A percentile compares a stretch with the other conserved stretches of the same genome.
Conservation (phyloP, 2,113 vertebrate genomes). For the Panthera tigris region DNA sequence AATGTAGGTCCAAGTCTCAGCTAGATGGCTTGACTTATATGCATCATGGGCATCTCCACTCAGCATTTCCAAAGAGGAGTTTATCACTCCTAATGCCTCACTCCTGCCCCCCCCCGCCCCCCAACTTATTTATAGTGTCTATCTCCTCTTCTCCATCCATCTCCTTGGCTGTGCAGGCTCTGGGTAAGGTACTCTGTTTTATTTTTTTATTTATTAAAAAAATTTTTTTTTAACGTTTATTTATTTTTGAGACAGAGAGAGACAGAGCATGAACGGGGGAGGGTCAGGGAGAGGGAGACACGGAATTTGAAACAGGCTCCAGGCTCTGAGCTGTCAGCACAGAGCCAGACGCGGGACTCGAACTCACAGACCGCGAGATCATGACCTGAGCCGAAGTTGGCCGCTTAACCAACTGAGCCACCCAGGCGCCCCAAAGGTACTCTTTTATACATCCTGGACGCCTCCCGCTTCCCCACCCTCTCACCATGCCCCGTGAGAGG, state of each 20-base stretch:
- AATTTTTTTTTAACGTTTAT: too few relatives aligned
- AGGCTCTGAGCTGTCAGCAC: too few relatives aligned
- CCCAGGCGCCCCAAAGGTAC: too few relatives aligned
- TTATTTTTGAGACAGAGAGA: too few relatives aligned
- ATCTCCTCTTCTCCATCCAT: not conserved
- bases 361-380: fast-evolving
- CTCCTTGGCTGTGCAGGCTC: not conserved
- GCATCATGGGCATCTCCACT: too few relatives aligned
- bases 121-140: not conserved
- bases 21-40: not conserved
- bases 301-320: too few relatives aligned
- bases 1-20: not conserved
- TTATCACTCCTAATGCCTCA: not conserved
- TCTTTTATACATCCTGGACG: not conserved
- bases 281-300: too few relatives aligned
- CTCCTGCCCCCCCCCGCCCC: too few relatives aligned
- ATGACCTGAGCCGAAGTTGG: fast-evolving
- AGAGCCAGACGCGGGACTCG: too few relatives aligned
- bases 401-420: too few relatives aligned
- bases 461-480: not conserved
- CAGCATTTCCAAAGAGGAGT: not conserved
- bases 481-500: not conserved
- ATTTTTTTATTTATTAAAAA: too few relatives aligned
- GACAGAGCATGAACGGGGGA: too few relatives aligned
- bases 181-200: not conserved